Percentiles rank a stretch among this genome's conserved stretches.
Conservation (phyloP, 2,113 vertebrate species). For the Mystacornis crossleyi region DNA sequence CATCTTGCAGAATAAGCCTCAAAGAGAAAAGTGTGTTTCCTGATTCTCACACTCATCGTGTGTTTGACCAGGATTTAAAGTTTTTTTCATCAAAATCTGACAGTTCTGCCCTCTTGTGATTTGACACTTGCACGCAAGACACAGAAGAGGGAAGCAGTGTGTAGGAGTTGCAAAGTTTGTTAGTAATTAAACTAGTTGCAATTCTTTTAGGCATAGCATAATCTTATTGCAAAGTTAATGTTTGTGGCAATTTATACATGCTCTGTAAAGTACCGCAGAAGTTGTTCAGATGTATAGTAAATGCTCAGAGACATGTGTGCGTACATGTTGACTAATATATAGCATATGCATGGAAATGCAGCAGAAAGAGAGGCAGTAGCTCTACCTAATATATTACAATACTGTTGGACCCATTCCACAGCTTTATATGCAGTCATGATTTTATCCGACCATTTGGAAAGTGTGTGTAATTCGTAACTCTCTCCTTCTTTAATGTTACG, state of each 20-base stretch:
- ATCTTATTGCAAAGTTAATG: not conserved
- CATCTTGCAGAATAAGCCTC: not conserved
- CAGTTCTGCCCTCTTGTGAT: conserved; percentile 20
- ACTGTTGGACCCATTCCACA: conserved; percentile 24
- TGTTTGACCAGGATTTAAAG: not conserved
- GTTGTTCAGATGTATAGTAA: not conserved
- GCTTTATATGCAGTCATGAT: conserved; percentile 30
- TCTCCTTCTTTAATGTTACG: not conserved
- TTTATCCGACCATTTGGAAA: conserved; percentile 52
- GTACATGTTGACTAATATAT: not conserved
- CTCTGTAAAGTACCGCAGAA: not conserved
- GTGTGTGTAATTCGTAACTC: conserved; percentile 22
- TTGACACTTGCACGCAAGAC: conserved; percentile 22
- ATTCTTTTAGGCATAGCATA: not conserved
- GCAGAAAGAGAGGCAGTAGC: conserved; percentile 22
- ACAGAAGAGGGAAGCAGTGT: conserved; percentile 47
- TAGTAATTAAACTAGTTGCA: conserved; percentile 2
- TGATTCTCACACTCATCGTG: not conserved
- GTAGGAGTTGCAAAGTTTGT: conserved; percentile 23
- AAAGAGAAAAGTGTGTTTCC: not conserved
- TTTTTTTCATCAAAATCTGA: not conserved
- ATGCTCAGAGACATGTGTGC: not conserved
- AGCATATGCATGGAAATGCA: not conserved
- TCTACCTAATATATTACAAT: conserved; percentile 4
- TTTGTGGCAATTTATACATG: not conserved